These are phyloP conservation scores for Myxocyprinus asiaticus DNA, from an alignment of 2,113 vertebrate species.

Conservation along the genomic window DNA sequence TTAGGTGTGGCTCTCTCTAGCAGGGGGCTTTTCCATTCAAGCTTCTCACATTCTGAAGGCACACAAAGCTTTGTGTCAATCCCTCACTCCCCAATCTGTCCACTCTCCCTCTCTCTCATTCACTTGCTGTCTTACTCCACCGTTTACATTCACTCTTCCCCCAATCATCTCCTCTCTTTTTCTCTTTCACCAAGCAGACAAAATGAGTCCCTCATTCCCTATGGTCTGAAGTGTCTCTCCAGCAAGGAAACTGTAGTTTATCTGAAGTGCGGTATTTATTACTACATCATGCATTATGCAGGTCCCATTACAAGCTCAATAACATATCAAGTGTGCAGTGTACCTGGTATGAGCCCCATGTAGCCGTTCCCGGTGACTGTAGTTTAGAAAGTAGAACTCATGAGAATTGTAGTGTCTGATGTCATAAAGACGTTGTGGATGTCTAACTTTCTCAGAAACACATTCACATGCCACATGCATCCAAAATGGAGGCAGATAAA, in stretches of 20 bases:
- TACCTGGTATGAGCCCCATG: not conserved
- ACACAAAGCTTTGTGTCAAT: slow-evolving; percentile 12
- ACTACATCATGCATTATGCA: slow-evolving; percentile 58
- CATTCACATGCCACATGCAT: not conserved
- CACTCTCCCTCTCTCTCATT: slow-evolving; percentile 8
- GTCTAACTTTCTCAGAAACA: not conserved
- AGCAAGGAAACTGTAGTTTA: slow-evolving; percentile 45
- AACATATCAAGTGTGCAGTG: slow-evolving; percentile 50
- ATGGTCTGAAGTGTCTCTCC: slow-evolving; percentile 20
- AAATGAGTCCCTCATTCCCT: slow-evolving; percentile 6
- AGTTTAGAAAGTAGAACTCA: not conserved
- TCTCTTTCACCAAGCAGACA: slow-evolving; percentile 14
- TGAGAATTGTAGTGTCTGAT: not conserved
- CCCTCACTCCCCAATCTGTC: not conserved
- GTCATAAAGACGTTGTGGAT: not conserved
- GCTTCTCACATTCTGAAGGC: not conserved
- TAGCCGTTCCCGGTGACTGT: slow-evolving; percentile 16
- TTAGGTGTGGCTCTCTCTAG: not conserved
- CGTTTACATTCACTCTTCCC: not conserved
- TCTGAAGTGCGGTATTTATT: slow-evolving; percentile 42
- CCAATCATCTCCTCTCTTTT: not conserved
- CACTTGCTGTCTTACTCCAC: not conserved
- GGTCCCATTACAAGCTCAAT: slow-evolving; percentile 43
- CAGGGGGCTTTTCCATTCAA: slow-evolving; percentile 19
- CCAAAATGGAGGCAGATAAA: not conserved